Conservation (phyloP, 2,888 invertebrate genomes). For the Eledone cirrhosa region DNA sequence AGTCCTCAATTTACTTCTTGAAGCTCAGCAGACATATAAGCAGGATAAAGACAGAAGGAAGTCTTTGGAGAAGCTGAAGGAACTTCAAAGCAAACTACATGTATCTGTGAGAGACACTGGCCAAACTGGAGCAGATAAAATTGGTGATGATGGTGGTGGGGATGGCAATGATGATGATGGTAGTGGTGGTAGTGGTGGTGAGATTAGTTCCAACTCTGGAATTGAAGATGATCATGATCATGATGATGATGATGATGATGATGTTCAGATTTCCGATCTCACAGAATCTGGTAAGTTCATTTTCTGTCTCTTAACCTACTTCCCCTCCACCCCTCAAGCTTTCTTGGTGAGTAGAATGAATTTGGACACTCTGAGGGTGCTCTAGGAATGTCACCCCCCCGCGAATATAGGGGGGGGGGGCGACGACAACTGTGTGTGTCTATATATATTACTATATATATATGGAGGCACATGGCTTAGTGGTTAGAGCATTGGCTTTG, state of each 20-base stretch:
- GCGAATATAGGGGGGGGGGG: too few species aligned
- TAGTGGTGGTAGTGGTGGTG: background rate
- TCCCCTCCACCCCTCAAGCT: too few species aligned
- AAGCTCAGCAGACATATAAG: constrained; percentile 54
- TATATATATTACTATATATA: too few species aligned
- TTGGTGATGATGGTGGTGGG: constrained; percentile 37
- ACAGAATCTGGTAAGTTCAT: constrained; percentile 45
- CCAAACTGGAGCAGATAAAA: constrained; percentile 59
- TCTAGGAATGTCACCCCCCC: too few species aligned
- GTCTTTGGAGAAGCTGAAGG: constrained; percentile 70
- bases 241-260: constrained; percentile 44
- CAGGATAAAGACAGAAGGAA: constrained; percentile 58
- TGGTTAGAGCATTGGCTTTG: too few species aligned
- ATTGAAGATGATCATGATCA: constrained; percentile 43
- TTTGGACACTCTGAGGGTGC: too few species aligned
- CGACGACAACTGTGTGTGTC: too few species aligned
- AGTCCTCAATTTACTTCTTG: constrained; percentile 67
- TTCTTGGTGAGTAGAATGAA: too few species aligned
- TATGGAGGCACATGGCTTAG: too few species aligned
- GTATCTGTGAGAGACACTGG: background rate
- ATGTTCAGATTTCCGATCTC: constrained; percentile 50
- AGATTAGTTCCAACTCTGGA: background rate
- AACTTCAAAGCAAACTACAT: constrained; percentile 67
- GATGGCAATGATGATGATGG: constrained; percentile 37
- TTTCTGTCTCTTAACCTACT: background rate